phyloP scores from a whole-genome alignment of 1,140 invertebrate genomes.

The Melitaea cinxia region DNA sequence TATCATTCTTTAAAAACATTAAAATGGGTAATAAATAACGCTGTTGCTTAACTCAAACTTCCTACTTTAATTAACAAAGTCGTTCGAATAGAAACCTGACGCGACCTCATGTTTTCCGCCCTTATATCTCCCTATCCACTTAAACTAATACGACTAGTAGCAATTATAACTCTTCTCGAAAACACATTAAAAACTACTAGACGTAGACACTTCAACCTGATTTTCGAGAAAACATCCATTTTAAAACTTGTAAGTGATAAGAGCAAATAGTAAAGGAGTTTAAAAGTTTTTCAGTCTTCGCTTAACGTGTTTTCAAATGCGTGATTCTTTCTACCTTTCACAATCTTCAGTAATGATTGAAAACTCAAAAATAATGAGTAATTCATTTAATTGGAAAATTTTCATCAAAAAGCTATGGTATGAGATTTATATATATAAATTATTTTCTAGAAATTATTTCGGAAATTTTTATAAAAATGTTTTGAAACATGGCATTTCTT shows the following conservation, averaged over 20 bases:
- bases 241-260: constrained; percentile 56
- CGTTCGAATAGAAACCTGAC: constrained; percentile 20
- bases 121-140: constrained; percentile 27
- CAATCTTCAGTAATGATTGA: neutral
- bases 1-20: neutral
- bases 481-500: too few relatives aligned
- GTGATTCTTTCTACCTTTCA: neutral
- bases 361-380: neutral
- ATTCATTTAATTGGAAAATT: neutral
- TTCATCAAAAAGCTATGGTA: too few relatives aligned
- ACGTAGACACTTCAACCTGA: constrained; percentile 31
- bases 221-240: constrained; percentile 56
- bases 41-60: constrained; percentile 8
- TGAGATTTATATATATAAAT: too few relatives aligned
- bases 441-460: too few relatives aligned
- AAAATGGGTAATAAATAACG: neutral
- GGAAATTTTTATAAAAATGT: too few relatives aligned
- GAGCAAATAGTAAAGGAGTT: constrained; percentile 22
- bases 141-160: constrained; percentile 32
- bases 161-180: constrained; percentile 42
- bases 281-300: constrained; percentile 14
- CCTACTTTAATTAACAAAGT: constrained; percentile 31
- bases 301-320: constrained; percentile 4
- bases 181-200: constrained; percentile 55
- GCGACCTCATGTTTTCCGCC: constrained; percentile 30